Evolutionary conservation across 2,888 invertebrate species (phyloP).

Genomic region (Tetragnatha montana): DNA sequence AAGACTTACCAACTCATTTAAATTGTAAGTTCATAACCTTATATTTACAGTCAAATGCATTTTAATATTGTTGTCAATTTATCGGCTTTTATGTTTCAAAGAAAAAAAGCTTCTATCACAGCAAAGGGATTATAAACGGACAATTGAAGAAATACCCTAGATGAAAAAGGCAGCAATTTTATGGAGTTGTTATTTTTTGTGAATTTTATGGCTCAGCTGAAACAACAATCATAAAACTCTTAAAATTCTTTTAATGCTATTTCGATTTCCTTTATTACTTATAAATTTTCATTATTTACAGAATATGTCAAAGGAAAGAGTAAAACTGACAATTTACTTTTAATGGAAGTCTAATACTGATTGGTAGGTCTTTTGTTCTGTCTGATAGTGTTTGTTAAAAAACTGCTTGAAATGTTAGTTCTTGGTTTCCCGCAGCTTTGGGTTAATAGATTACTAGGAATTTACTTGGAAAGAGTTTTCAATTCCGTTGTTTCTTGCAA

Average conservation of each 20-base stretch:
- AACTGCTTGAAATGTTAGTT: slow-evolving; percentile 24
- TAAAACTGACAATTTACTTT: slow-evolving; percentile 28
- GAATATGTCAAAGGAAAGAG: not conserved
- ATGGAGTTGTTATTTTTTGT: too few relatives aligned
- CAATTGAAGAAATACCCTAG: too few relatives aligned
- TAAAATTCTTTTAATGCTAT: not conserved
- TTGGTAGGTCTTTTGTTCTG: not conserved
- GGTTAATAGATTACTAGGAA: slow-evolving; percentile 9
- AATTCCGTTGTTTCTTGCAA: too few relatives aligned
- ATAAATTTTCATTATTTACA: slow-evolving; percentile 11
- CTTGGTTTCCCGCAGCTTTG: not conserved
- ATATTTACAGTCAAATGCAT: too few relatives aligned
- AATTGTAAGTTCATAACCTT: too few relatives aligned
- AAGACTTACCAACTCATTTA: too few relatives aligned
- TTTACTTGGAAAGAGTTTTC: too few relatives aligned
- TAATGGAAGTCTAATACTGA: slow-evolving; percentile 30
- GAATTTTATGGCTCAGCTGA: not conserved
- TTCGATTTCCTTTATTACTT: not conserved
- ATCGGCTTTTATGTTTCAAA: too few relatives aligned
- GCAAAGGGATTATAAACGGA: too few relatives aligned
- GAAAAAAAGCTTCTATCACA: too few relatives aligned
- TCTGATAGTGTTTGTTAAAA: slow-evolving; percentile 10
- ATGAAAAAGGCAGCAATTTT: too few relatives aligned
- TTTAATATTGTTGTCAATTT: too few relatives aligned
- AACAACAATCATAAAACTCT: not conserved